Evolutionary conservation across 2,888 invertebrate species (phyloP), one percentile per base, ranked within the genome.

Genomic region (Apamea sordens): DNA sequence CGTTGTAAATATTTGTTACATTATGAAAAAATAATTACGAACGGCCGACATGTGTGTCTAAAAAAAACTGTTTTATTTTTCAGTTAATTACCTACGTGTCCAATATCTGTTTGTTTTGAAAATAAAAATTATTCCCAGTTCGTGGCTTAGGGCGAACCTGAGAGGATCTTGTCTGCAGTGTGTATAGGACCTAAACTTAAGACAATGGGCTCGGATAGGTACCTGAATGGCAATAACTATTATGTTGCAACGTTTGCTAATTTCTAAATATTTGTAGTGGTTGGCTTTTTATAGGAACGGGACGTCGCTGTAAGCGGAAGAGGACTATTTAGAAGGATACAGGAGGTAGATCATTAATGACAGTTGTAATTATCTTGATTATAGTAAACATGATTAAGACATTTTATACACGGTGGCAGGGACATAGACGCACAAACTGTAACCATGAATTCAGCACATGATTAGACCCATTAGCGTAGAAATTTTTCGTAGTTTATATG

Each of bases 1-100:
- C 10, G 24, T 18, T 50, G 53, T 61, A 64, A 76, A 68, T 80
- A 80, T 65, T 73, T 82, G 72, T 78, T 59, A 36, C 10, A 76
- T 41, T 76, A 50, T 69, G 15, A 69, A 76, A 68, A 81, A 69
- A 50, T 3, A 2, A 64, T 3, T 11, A 74, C 32, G 11, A 24
- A 73, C 21, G 1, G 32, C n/a, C 15, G n/a, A 32, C 50, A 80
- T 50, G 4, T 50, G 56, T 79, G 24, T 65, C 50, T 7, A n/a
- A 13, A 44, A 79, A 69, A 63, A 47, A 24, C 10, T 1, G 3
- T n/a, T 50, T 50, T n/a, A 3, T 74, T 73, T 47, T 73, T 56
- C 24, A 15, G 13, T 0, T 65, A n/a, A 15, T 21, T 18, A 63
- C 2, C 18, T 76, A 76, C 28, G 18, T 44, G 32, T 32, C 44